Evolutionary conservation across 64 coral and sea anemone genomes (phyloP).

Genomic region (Anthopleura sola): DNA sequence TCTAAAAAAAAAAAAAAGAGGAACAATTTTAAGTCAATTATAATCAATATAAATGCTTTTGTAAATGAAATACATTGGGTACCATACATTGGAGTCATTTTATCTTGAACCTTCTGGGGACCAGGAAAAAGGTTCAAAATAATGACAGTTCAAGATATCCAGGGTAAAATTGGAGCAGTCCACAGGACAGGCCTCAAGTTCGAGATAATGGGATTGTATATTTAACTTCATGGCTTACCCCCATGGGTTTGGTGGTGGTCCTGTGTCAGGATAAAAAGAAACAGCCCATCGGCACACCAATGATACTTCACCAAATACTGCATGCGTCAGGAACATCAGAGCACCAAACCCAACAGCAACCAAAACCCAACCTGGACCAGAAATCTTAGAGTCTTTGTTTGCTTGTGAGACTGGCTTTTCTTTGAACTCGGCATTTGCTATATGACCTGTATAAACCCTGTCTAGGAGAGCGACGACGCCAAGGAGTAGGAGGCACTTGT

Average conservation of each 20-base stretch:
- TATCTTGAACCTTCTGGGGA: no score
- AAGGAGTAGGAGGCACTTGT: slow-evolving; percentile 64
- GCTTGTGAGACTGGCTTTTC: slow-evolving; percentile 2
- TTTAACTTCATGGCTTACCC: slow-evolving; percentile 65
- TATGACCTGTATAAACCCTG: slow-evolving; percentile 75
- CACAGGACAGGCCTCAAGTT: no score
- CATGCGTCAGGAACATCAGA: slow-evolving; percentile 77
- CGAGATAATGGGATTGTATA: neutral
- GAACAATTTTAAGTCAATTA: no score
- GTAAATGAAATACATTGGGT: no score
- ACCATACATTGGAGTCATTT: no score
- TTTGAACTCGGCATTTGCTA: slow-evolving; percentile 31
- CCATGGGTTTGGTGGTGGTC: slow-evolving; percentile 90
- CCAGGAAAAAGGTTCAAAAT: no score
- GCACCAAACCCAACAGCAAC: slow-evolving; percentile 86
- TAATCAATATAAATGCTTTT: no score
- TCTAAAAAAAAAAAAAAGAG: slow-evolving; percentile 23
- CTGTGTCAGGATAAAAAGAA: slow-evolving; percentile 64
- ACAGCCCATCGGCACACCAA: slow-evolving; percentile 88
- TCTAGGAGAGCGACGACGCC: slow-evolving; percentile 50
- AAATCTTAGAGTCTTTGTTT: slow-evolving; percentile 48
- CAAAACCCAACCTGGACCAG: slow-evolving; percentile 73
- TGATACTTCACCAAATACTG: slow-evolving; percentile 94
- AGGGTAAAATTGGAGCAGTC: no score
- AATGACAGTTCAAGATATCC: no score